These are phyloP conservation scores for Zoanthus sansibaricus DNA, from an alignment of 92 coral and sea anemone genomes.

Conservation along the genomic window DNA sequence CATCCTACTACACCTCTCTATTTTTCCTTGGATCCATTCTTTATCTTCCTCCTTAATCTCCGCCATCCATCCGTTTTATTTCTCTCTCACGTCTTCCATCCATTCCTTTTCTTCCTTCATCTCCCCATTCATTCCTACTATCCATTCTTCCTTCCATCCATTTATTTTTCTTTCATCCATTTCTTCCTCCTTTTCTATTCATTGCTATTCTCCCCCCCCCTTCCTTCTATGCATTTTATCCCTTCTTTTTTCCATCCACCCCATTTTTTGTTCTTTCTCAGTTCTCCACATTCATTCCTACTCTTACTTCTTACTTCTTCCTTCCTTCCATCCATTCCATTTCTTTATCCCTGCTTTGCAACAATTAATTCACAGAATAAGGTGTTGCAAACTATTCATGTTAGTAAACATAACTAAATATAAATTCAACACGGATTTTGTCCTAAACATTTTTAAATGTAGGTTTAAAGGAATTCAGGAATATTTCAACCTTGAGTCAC, in stretches of 20 bases:
- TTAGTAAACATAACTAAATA: too few relatives aligned
- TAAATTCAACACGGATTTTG: too few relatives aligned
- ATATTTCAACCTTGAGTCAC: slow-evolving; percentile 67
- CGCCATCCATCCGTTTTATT: background rate
- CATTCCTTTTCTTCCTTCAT: background rate
- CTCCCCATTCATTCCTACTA: background rate
- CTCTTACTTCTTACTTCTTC: background rate
- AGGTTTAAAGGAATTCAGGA: background rate
- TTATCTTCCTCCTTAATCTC: too few relatives aligned
- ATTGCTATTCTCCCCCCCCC: background rate
- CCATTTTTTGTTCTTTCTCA: background rate
- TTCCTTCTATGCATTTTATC: background rate
- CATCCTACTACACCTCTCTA: too few relatives aligned
- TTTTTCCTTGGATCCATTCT: too few relatives aligned
- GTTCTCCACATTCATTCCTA: background rate
- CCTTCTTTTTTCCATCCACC: slow-evolving; percentile 2
- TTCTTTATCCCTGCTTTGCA: background rate
- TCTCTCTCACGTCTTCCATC: background rate
- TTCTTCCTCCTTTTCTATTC: background rate
- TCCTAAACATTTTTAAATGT: background rate
- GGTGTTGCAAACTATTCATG: too few relatives aligned
- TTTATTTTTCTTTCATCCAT: too few relatives aligned
- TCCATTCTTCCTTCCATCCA: background rate
- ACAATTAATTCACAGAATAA: too few relatives aligned
- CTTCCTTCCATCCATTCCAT: background rate